Base-by-base conservation (phyloP, 35 echinoderm and acorn worm genomes). In the Lytechinus variegatus region DNA sequence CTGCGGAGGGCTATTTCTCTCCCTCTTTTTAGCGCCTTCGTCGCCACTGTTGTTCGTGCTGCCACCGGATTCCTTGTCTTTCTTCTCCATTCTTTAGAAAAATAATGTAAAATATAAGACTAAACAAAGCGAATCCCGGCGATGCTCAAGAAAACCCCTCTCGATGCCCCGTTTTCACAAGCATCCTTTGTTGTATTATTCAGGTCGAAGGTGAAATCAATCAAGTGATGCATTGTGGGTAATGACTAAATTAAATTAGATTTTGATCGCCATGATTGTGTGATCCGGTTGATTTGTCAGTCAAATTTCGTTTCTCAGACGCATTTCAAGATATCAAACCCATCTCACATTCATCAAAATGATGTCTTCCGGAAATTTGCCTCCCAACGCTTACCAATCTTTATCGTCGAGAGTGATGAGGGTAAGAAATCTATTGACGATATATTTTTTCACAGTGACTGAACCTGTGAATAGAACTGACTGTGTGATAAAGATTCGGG, bases 21-120 rank as follows among this genome's bases (percentile, higher is more conserved):
- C 94, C 61, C 95, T 99, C 96, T 94, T 95, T 86, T 95, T 95
- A 16, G 89, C 55, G 60, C 96, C 13, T 93, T 93, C 97, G 95
- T 99, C 98, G 28, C 95, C 96, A 27, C 92, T 93, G 24, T 55
- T 93, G n/a, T 93, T 93, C 2, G 92, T 93, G 92, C 94, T 97
- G 27, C 94, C 89, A 66, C 90, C 95, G 33, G 86, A 92, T 29
- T 97, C 97, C 52, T 96, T 99, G 89, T 97, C 98, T 53, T 99
- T 99, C 72, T 97, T 97, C 61, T 99, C 98, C 98, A 99, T 99
- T 44, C 19, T 93, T 27, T 57, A 12, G 28, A 93, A 1, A 19
- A 93, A 53, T n/a, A 93, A 13, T 93, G 10, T 13, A 9, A 54
- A 93, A 56, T 13, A 19, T 90, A 54, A 54, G n/a, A 29, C 52